These are phyloP conservation scores for Asteroscopus sphinx DNA, from an alignment of 2,888 invertebrate genomes.

Conservation along the genomic window DNA sequence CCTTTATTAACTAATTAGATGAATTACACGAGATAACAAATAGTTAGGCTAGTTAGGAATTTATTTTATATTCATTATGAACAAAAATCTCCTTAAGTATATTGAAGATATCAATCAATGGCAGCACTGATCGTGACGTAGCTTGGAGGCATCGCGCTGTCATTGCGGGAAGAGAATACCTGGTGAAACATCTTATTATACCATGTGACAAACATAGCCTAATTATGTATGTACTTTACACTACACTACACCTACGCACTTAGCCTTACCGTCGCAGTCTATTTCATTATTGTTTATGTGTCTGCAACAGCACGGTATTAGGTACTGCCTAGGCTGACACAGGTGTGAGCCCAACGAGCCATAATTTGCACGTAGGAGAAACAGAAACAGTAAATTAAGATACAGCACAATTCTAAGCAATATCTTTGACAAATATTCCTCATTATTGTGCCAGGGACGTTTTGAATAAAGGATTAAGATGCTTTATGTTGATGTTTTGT, in stretches of 20 bases:
- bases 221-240: constrained; percentile 6
- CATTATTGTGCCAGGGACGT: constrained; percentile 71
- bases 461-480: constrained; percentile 52
- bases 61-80: too few species aligned
- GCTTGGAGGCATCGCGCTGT: too few species aligned
- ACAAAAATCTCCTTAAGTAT: too few species aligned
- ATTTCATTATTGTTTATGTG: constrained; percentile 47
- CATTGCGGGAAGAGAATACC: too few species aligned
- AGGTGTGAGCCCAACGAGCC: constrained; percentile 75
- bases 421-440: constrained; percentile 81
- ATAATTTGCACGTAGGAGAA: constrained; percentile 77
- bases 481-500: constrained; percentile 40
- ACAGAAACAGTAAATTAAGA: constrained; percentile 74
- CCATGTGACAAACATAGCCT: constrained; percentile 3
- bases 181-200: neutral
- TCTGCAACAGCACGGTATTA: constrained; percentile 32
- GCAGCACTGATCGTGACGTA: too few species aligned
- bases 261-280: constrained; percentile 16
- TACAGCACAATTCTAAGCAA: constrained; percentile 69
- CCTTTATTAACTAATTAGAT: too few species aligned
- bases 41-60: too few species aligned
- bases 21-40: too few species aligned
- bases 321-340: constrained; percentile 62
- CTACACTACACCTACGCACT: neutral
- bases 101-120: too few species aligned